These are phyloP conservation scores for Ormia ochracea DNA, from an alignment of 2,888 invertebrate genomes.

Conservation along the genomic window DNA sequence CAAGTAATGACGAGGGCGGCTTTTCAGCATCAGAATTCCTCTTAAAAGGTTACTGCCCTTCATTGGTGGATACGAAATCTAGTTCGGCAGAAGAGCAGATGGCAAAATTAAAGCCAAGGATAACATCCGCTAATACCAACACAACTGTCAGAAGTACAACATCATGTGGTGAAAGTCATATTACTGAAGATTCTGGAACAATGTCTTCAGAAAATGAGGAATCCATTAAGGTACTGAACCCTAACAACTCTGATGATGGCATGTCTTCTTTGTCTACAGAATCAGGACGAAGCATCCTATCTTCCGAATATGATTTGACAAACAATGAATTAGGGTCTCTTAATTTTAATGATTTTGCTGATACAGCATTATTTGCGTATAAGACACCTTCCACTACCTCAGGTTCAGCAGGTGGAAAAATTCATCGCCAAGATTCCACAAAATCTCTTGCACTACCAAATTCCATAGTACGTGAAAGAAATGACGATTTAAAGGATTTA, in stretches of 20 bases:
- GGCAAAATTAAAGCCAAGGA: conserved; percentile 58
- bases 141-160: conserved; percentile 65
- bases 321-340: conserved; percentile 64
- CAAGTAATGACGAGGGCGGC: conserved; percentile 63
- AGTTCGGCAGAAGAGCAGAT: conserved; percentile 37
- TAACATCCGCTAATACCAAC: conserved; percentile 66
- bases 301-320: conserved; percentile 73
- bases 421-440: conserved; percentile 32
- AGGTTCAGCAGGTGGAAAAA: conserved; percentile 69
- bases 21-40: conserved; percentile 80
- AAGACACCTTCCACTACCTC: conserved; percentile 71
- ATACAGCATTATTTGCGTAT: conserved; percentile 67
- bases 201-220: conserved; percentile 71
- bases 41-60: conserved; percentile 80
- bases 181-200: conserved; percentile 75
- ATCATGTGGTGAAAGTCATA: conserved; percentile 73
- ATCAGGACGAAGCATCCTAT: conserved; percentile 73
- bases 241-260: conserved; percentile 71
- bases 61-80: conserved; percentile 77
- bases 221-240: conserved; percentile 67
- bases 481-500: conserved; percentile 77
- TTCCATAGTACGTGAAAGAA: conserved; percentile 75
- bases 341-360: conserved; percentile 66
- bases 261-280: conserved; percentile 74
- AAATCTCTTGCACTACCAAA: conserved; percentile 66